Evolutionary conservation across 2,113 vertebrate species (phyloP).

Genomic region (Zapus hudsonius): DNA sequence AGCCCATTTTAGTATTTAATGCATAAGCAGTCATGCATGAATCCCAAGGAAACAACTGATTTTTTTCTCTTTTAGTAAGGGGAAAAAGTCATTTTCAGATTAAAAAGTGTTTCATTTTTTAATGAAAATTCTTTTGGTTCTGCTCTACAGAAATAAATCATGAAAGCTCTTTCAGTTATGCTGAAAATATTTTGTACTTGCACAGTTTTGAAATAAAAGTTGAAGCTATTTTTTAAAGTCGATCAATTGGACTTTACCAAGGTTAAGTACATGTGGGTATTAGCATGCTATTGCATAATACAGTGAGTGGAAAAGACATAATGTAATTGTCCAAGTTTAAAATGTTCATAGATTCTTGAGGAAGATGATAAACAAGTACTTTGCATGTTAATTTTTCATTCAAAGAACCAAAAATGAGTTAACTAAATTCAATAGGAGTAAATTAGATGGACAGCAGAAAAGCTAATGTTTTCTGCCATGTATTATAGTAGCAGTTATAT

Average conservation of each 20-base stretch:
- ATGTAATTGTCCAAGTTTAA: constrained; percentile 37
- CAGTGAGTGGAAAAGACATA: constrained; percentile 39
- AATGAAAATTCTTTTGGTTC: constrained; percentile 68
- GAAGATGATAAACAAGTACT: constrained; percentile 34
- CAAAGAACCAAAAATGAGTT: constrained; percentile 23
- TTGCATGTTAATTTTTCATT: constrained; percentile 48
- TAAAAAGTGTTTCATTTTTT: constrained; percentile 51
- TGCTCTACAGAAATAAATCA: constrained; percentile 66
- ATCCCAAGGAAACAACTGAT: constrained; percentile 35
- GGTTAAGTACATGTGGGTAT: constrained; percentile 62
- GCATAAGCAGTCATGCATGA: constrained; percentile 49
- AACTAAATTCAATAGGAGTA: neutral
- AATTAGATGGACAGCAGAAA: neutral
- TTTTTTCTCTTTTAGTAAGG: constrained; percentile 54
- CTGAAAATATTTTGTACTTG: constrained; percentile 62
- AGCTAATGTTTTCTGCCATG: neutral
- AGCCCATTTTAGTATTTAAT: constrained; percentile 59
- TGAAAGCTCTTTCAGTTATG: constrained; percentile 59
- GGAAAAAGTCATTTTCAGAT: constrained; percentile 66
- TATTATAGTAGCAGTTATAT: constrained; percentile 11
- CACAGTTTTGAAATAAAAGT: constrained; percentile 65
- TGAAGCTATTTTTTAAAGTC: constrained; percentile 64
- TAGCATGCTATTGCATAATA: constrained; percentile 36
- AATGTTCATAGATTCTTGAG: constrained; percentile 32
- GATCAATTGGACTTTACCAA: constrained; percentile 66